A percentile compares a stretch with the other conserved stretches of the same genome.
Conservation (phyloP, 2,888 invertebrate species). For the Hirtodrosophila alboralis region DNA sequence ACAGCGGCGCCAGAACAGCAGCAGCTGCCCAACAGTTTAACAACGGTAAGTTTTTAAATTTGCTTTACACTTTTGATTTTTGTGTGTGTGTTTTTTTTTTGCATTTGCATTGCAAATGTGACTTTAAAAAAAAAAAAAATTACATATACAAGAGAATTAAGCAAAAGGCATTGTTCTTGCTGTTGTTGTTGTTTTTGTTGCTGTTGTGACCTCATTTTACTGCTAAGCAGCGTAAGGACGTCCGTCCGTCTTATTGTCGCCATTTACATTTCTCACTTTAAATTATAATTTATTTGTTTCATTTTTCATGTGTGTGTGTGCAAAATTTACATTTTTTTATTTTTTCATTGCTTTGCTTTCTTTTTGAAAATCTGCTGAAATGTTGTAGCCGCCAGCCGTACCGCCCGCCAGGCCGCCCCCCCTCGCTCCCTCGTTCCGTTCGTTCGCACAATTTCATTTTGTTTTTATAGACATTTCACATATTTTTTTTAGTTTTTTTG, state of each 20-base stretch:
- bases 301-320: conserved; percentile 24
- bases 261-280: conserved; percentile 51
- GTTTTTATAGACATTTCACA: conserved; percentile 64
- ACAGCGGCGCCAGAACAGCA: conserved; percentile 57
- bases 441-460: conserved; percentile 64
- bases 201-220: conserved; percentile 53
- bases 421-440: too few relatives aligned
- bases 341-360: conserved; percentile 37
- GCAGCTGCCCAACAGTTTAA: conserved; percentile 64
- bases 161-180: conserved; percentile 30
- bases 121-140: conserved; percentile 17
- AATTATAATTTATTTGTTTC: conserved; percentile 54
- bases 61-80: not conserved
- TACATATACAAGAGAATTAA: conserved; percentile 41
- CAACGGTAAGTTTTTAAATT: conserved; percentile 74
- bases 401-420: not conserved
- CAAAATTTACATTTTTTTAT: conserved; percentile 53
- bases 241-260: conserved; percentile 14
- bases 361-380: conserved; percentile 52
- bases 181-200: conserved; percentile 12
- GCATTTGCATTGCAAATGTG: conserved; percentile 75
- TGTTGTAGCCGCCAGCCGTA: conserved; percentile 18
- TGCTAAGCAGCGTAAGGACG: conserved; percentile 50
- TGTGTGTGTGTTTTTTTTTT: conserved; percentile 19
- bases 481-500: conserved; percentile 39